Percentiles rank a stretch among this genome's conserved stretches.
phyloP scores from a whole-genome alignment of 2,888 invertebrate species.

The Acrobasis suavella region DNA sequence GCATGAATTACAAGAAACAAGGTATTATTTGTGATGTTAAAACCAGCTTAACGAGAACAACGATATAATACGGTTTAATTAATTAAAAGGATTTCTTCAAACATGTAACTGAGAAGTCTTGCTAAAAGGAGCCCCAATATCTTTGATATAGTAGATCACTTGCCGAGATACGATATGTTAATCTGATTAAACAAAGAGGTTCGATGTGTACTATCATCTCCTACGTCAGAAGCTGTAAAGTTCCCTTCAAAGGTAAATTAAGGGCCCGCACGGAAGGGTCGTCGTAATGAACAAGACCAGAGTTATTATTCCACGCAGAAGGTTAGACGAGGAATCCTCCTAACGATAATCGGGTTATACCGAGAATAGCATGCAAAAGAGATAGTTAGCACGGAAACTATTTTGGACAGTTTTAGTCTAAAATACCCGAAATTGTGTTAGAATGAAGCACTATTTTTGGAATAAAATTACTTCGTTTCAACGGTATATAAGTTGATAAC shows the following conservation, averaged over 20 bases:
- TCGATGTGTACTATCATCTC: conserved; percentile 22
- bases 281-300: conserved; percentile 37
- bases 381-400: not conserved
- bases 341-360: conserved; percentile 14
- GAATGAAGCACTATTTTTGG: not conserved
- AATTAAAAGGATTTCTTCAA: too few species aligned
- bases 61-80: too few species aligned
- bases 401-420: not conserved
- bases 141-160: not conserved
- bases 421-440: not conserved
- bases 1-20: too few species aligned
- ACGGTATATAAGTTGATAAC: too few species aligned
- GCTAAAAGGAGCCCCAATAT: not conserved
- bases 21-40: too few species aligned
- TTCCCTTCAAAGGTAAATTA: conserved; percentile 43
- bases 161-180: not conserved
- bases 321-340: conserved; percentile 9
- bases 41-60: too few species aligned
- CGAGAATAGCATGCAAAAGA: not conserved
- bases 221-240: conserved; percentile 31
- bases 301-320: conserved; percentile 32
- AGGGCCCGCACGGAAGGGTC: conserved; percentile 35
- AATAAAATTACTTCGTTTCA: not conserved
- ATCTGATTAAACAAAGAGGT: not conserved
- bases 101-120: too few species aligned